Evolutionary conservation across 1,140 invertebrate species (phyloP).

Genomic region (Cotesia typhae): DNA sequence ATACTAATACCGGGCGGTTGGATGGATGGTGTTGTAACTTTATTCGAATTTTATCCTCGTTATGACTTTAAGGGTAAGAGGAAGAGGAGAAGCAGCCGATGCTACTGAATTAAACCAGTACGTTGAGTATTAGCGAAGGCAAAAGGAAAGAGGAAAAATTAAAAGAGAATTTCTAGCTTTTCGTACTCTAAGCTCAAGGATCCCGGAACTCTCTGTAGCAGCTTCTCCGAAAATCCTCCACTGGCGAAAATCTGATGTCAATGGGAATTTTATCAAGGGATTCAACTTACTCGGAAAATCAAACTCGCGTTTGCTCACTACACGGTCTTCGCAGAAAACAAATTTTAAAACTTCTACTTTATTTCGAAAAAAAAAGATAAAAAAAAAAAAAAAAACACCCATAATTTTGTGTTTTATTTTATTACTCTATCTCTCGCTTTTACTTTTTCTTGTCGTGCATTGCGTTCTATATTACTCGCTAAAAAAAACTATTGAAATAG

Average conservation of each 20-base stretch:
- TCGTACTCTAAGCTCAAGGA: slow-evolving; percentile 28
- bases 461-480: not conserved
- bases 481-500: slow-evolving; percentile 1
- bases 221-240: slow-evolving; percentile 33
- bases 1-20: slow-evolving; percentile 34
- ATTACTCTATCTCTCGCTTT: not conserved
- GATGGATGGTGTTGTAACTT: slow-evolving; percentile 44
- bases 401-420: not conserved
- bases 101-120: not conserved
- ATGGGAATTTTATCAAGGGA: slow-evolving; percentile 27
- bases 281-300: slow-evolving; percentile 27
- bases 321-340: not conserved
- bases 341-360: not conserved
- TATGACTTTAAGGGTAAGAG: slow-evolving; percentile 31
- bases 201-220: slow-evolving; percentile 11
- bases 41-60: slow-evolving; percentile 47
- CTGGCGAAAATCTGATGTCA: slow-evolving; percentile 15
- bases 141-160: slow-evolving; percentile 16
- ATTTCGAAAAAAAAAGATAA: no score
- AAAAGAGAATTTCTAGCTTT: slow-evolving; percentile 32
- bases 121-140: not conserved
- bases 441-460: no score
- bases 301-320: not conserved
- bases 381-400: no score
- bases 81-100: slow-evolving; percentile 20